Conservation (phyloP, 2,113 vertebrate genomes). For the Odocoileus hemionus region DNA sequence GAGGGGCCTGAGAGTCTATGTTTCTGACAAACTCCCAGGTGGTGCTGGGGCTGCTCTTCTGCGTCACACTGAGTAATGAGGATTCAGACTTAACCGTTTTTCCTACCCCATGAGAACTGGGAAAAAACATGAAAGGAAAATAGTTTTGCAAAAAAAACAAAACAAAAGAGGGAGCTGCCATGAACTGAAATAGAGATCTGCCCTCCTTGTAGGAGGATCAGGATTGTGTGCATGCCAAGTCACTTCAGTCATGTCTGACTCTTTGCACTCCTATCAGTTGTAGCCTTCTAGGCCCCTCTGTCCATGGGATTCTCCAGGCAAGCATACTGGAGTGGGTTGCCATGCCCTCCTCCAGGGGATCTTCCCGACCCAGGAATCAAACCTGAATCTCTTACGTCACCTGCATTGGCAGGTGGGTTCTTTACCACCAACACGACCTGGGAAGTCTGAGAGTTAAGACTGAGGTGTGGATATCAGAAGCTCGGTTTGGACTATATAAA, state of each 20-base stretch:
- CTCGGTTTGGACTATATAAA: neutral
- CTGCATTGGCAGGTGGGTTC: neutral
- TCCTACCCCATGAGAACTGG: neutral
- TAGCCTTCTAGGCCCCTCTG: neutral
- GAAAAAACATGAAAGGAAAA: neutral
- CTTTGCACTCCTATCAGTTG: neutral
- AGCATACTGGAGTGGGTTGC: neutral
- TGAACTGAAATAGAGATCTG: neutral
- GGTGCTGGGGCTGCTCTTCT: neutral
- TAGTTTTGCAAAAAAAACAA: neutral
- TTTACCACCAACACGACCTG: neutral
- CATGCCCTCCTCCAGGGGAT: neutral
- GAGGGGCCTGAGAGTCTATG: neutral
- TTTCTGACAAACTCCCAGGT: neutral
- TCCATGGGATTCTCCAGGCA: neutral
- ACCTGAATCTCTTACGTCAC: neutral
- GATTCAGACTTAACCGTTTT: neutral
- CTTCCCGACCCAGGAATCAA: neutral
- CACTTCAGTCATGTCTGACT: neutral
- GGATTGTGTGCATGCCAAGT: neutral
- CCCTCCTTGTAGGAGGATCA: neutral
- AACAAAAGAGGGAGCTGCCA: neutral
- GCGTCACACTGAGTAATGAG: neutral
- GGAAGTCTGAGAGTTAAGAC: neutral
- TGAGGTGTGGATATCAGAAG: neutral